A percentile compares a stretch with the other conserved stretches of the same genome.
Evolutionary conservation across 2,113 vertebrate genomes (phyloP).

Genomic region (Arvicanthis niloticus): DNA sequence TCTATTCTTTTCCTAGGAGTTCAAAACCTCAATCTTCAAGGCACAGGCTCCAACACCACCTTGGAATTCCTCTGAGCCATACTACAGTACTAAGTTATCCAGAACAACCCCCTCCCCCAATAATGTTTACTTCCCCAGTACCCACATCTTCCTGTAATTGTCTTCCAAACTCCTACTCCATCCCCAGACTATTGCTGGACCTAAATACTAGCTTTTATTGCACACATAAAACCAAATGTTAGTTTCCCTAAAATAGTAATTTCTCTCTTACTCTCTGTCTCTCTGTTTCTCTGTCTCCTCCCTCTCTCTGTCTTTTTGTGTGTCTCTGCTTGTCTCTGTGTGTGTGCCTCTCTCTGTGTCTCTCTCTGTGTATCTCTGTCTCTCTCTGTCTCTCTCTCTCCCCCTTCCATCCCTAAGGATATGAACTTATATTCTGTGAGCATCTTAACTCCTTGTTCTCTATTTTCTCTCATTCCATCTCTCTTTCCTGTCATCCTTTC

Average conservation of each 20-base stretch:
- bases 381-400: not conserved
- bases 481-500: not conserved
- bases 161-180: no score
- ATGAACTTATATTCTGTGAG: not conserved
- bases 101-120: not conserved
- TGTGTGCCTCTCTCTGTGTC: no score
- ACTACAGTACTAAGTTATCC: not conserved
- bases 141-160: not conserved
- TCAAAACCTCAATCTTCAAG: not conserved
- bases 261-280: not conserved
- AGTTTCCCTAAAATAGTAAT: not conserved
- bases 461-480: not conserved
- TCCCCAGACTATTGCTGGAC: fast-evolving
- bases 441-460: not conserved
- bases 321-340: no score
- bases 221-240: not conserved
- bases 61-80: not conserved
- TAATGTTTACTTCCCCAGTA: not conserved
- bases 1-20: not conserved
- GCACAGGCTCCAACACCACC: not conserved
- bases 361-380: no score
- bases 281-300: not conserved
- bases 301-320: no score
- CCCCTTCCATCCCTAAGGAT: not conserved
- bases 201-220: not conserved